Conservation (phyloP, 2,888 invertebrate species). For the Drosophila cyrtoloma region DNA sequence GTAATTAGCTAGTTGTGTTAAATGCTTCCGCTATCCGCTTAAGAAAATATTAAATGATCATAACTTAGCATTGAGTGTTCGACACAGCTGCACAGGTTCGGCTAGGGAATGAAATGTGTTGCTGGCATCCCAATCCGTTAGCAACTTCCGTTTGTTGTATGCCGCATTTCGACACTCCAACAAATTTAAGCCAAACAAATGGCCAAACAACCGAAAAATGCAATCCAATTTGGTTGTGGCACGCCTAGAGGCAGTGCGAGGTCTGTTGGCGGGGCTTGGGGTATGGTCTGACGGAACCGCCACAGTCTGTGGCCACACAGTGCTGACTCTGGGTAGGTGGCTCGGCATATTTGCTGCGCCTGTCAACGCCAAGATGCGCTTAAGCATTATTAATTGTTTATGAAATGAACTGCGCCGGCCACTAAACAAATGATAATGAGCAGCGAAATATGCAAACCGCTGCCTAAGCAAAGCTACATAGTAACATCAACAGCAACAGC, state of each 20-base stretch:
- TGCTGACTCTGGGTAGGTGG: conserved; percentile 44
- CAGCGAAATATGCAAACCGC: conserved; percentile 73
- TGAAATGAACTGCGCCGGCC: conserved; percentile 75
- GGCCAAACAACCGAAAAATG: conserved; percentile 60
- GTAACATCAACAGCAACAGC: conserved; percentile 1
- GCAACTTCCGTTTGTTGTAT: conserved; percentile 72
- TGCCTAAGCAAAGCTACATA: conserved; percentile 47
- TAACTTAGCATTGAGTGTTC: conserved; percentile 46
- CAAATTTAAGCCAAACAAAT: conserved; percentile 73
- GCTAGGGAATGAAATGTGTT: conserved; percentile 1
- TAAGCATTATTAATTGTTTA: conserved; percentile 79
- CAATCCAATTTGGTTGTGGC: conserved; percentile 44
- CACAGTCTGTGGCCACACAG: conserved; percentile 40
- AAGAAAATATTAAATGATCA: conserved; percentile 37
- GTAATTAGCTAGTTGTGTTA: conserved; percentile 30
- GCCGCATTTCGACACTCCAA: conserved; percentile 56
- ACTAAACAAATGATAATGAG: conserved; percentile 76
- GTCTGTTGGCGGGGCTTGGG: not conserved
- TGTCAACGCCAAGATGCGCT: conserved; percentile 79
- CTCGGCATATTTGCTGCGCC: conserved; percentile 59
- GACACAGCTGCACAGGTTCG: conserved; percentile 38
- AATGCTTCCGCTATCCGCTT: conserved; percentile 32
- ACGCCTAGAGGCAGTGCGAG: conserved; percentile 16
- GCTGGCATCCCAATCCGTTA: conserved; percentile 59
- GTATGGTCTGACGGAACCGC: conserved; percentile 25